Evolutionary conservation across 1,140 invertebrate species (phyloP), one percentile per base, ranked within the genome.

Genomic region (Orius laevigatus): DNA sequence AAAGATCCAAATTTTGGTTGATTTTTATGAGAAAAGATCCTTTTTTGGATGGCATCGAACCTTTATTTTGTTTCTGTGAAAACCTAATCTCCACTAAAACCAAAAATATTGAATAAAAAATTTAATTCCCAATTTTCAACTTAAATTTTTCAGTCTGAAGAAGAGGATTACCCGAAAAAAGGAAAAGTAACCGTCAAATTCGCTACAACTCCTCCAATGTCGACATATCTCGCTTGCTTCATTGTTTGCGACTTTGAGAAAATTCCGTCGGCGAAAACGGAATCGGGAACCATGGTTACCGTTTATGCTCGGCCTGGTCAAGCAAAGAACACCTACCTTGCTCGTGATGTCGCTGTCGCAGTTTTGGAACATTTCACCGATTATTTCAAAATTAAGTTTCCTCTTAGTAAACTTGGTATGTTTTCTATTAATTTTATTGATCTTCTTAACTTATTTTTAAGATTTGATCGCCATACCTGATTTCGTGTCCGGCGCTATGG

Each of bases 401-500:
- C 89, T 8, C 64, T 93, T 19, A 83, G 84, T 16, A 91, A 91
- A 71, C 63, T 89, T 58, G 84, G 80, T 81, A 67, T 66, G 60
- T 60, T 32, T 11, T 19, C 4, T 19, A 16, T 38, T 38, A 38
- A 25, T 4, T 25, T 34, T 2, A 47, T 18, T 2, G 11, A 6
- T 49, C n/a, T 18, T 6, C 40, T 42, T 41, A 18, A n/a, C 40
- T 42, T 41, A 18, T 9, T 58, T 66, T 70, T 3, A 62, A 87
- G 87, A 94, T 68, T 77, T 94, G 75, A 84, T 86, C 50, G 88
- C 85, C 10, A 87, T 95, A 54, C 91, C 91, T 4, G 90, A 96
- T 66, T 96, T 95, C 70, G 80, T 83, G 1, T 88, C 89, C 2
- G 91, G 88, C 5, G 91, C 90, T 0, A 96, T 95, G 79, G 92